Evolutionary conservation across 1,140 invertebrate species (phyloP), one percentile per base, ranked within the genome.

Genomic region (Musca vetustissima): DNA sequence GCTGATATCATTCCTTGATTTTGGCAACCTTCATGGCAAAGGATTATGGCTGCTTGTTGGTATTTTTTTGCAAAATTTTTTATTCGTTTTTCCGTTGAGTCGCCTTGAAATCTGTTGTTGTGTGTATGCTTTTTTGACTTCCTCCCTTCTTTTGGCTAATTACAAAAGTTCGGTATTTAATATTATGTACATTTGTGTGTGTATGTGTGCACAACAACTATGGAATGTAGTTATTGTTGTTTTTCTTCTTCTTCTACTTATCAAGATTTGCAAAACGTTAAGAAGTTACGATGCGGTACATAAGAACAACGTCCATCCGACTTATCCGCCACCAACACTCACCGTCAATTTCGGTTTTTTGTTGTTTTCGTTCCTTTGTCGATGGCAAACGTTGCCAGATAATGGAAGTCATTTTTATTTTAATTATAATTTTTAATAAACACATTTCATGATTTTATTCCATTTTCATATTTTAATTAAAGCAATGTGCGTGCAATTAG

Each of bases 401-500:
- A 36, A 61, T 43, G 36, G 36, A 61, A 61, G 28, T 36, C 32
- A 43, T 61, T 61, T 61, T 36, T 43, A 61, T 61, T 61, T 61
- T 61, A 61, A 61, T 61, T 61, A 61, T 61, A 61, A 61, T 61
- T 61, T 61, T 61, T 61, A 61, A 61, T 61, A 61, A 61, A 61
- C 57, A 61, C 57, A 61, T 43, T 43, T 43, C 36, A 9, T 43
- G 36, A 43, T 43, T 43, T 43, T 43, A 43, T 43, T 43, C 13
- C 36, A 43, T 43, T 43, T 43, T 43, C 36, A 43, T 43, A 43
- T 43, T 43, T 43, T 43, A 43, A 43, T 43, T 43, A 43, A 43
- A 43, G 36, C 36, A 43, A 43, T 43, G 36, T 43, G 36, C 36
- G 36, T 43, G 36, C 36, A 43, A 43, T 43, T 43, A 43, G 36